Evolutionary conservation across 2,113 vertebrate species (phyloP).

Genomic region (Colossoma macropomum): DNA sequence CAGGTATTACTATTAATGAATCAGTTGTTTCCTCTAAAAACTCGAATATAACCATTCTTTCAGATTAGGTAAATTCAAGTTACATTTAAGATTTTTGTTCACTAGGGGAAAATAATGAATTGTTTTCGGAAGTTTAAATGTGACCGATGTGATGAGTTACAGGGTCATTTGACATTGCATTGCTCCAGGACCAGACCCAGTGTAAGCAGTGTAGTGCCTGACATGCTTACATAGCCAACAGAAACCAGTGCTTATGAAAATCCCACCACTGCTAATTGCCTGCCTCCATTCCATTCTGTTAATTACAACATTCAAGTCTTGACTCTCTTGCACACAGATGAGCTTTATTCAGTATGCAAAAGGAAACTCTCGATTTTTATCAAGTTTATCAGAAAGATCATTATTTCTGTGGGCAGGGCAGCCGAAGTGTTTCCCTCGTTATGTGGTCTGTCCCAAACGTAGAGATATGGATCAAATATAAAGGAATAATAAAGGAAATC

Average conservation of each 20-base stretch:
- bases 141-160: no score
- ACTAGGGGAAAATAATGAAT: background rate
- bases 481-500: conserved; percentile 8
- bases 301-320: background rate
- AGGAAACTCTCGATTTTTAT: background rate
- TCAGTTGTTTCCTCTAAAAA: background rate
- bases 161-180: background rate
- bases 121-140: background rate
- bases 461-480: conserved; percentile 18
- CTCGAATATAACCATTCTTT: no score
- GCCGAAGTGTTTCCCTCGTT: background rate
- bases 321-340: background rate
- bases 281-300: background rate
- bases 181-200: background rate
- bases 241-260: conserved; percentile 20
- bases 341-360: background rate
- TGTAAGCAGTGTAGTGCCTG: background rate
- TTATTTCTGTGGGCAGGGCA: background rate
- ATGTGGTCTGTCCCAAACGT: background rate
- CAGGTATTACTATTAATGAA: background rate
- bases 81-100: background rate
- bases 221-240: conserved; percentile 39
- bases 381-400: background rate
- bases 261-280: conserved; percentile 9
- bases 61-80: no score